Evolutionary conservation across 2,797 vertebrate species (phyloP), one percentile per base, ranked within the genome.

Genomic region (Gobionotothen gibberifrons): DNA sequence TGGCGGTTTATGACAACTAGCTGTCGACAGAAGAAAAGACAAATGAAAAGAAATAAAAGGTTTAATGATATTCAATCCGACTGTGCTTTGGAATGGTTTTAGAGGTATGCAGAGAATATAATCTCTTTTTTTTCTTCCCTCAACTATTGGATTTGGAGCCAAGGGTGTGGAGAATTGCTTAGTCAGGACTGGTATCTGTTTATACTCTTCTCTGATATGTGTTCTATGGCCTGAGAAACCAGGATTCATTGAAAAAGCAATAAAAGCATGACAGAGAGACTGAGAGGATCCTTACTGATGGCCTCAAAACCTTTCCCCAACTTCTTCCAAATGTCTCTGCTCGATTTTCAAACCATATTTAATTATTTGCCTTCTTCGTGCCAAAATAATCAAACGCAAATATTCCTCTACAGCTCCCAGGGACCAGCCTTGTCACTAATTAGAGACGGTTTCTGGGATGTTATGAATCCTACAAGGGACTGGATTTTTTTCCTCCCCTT

Each of bases 361-460:
- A 59, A 76, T 78, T 22, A 16, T 55, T 22, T 21, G 55, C 60
- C 57, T 71, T 76, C 79, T 72, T 84, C 69, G 72, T 89, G 81
- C 89, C 83, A 92, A 88, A 90, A 92, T 90, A 90, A 94, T 92
- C 86, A 91, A 90, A 91, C 56, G 53, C 81, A 92, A 92, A 91
- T 87, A 88, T 86, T 90, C 88, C 82, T 79, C 77, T 74, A 81
- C 74, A 79, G 87, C 82, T 92, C 84, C 84, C 71, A 78, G 81
- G 75, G 86, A 85, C 79, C 68, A 65, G 84, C 82, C 85, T 92
- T 87, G 87, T 92, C 89, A 90, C 88, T 93, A 93, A 93, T 94
- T 91, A 92, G 89, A 91, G 81, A 89, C 84, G 81, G 83, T 89
- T 92, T 88, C 88, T 91, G 84, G 87, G 85, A 92, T 86, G 86